Evolutionary conservation across 2,888 invertebrate species (phyloP).

Genomic region (Eremobia ochroleuca): DNA sequence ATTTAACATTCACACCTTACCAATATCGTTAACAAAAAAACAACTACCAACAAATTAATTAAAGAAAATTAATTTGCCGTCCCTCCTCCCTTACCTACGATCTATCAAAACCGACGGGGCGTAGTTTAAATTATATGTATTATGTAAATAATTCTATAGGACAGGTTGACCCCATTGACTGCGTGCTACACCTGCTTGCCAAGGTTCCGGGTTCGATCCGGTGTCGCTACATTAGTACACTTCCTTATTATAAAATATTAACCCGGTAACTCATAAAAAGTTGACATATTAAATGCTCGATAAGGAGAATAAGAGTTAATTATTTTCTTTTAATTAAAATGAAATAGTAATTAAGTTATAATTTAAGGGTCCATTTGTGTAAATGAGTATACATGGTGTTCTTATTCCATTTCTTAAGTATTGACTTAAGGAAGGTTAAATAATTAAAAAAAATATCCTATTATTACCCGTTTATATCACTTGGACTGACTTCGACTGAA

Average conservation of each 20-base stretch:
- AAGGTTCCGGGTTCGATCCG: slow-evolving; percentile 50
- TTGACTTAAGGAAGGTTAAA: background rate
- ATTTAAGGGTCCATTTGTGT: slow-evolving; percentile 22
- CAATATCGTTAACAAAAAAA: slow-evolving; percentile 43
- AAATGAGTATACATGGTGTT: slow-evolving; percentile 15
- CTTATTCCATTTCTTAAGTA: background rate
- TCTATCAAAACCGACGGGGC: slow-evolving; percentile 61
- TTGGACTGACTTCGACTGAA: too few relatives aligned
- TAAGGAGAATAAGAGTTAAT: slow-evolving; percentile 30
- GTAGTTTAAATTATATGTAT: slow-evolving; percentile 62
- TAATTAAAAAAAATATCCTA: background rate
- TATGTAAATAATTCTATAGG: slow-evolving; percentile 61
- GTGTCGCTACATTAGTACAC: slow-evolving; percentile 22
- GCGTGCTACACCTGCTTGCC: slow-evolving; percentile 50
- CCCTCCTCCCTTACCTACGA: slow-evolving; percentile 53
- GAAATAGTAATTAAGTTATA: slow-evolving; percentile 33
- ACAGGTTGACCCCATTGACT: slow-evolving; percentile 48
- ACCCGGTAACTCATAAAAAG: slow-evolving; percentile 38
- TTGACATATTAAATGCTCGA: slow-evolving; percentile 46
- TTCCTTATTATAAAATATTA: slow-evolving; percentile 30
- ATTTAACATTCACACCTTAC: slow-evolving; percentile 32
- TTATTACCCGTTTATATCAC: background rate
- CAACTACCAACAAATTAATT: slow-evolving; percentile 40
- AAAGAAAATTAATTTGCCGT: slow-evolving; percentile 53
- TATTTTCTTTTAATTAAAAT: slow-evolving; percentile 42